These are phyloP conservation scores for Neosilurus hyrtlii DNA, from an alignment of 2,797 vertebrate genomes.

Conservation along the genomic window DNA sequence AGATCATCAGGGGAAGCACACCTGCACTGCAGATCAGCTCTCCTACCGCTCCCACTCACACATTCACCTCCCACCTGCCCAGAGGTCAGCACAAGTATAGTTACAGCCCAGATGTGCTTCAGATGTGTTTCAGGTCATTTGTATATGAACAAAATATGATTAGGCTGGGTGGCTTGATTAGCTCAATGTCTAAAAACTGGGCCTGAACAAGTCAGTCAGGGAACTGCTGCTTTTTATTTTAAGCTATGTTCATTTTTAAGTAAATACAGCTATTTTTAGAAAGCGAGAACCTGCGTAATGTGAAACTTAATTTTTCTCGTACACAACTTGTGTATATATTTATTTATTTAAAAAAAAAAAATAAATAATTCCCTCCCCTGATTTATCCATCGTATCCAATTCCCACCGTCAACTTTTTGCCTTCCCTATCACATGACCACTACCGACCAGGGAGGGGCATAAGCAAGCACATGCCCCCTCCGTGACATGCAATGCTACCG, in stretches of 20 bases:
- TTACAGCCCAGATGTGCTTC: too few relatives aligned
- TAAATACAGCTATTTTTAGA: not conserved
- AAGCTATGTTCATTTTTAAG: not conserved
- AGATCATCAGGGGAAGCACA: constrained; percentile 88
- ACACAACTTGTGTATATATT: not conserved
- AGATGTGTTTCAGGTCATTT: not conserved
- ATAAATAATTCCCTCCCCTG: too few relatives aligned
- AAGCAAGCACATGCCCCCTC: too few relatives aligned
- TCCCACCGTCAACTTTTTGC: too few relatives aligned
- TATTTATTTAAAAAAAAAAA: too few relatives aligned
- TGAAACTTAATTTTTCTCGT: not conserved
- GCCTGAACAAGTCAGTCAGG: not conserved
- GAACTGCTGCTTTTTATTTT: not conserved
- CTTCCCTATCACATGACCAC: too few relatives aligned
- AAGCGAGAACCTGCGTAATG: not conserved
- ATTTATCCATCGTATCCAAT: too few relatives aligned
- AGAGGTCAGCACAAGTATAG: constrained; percentile 76
- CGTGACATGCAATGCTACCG: too few relatives aligned
- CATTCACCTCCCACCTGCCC: constrained; percentile 88
- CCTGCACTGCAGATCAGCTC: constrained; percentile 88
- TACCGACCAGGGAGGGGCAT: too few relatives aligned
- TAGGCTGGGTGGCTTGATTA: too few relatives aligned
- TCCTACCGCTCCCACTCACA: constrained; percentile 69
- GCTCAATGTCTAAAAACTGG: not conserved
- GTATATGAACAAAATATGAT: not conserved